Evolutionary conservation across 2,888 invertebrate genomes (phyloP).

Genomic region (Drosophila mimica): DNA sequence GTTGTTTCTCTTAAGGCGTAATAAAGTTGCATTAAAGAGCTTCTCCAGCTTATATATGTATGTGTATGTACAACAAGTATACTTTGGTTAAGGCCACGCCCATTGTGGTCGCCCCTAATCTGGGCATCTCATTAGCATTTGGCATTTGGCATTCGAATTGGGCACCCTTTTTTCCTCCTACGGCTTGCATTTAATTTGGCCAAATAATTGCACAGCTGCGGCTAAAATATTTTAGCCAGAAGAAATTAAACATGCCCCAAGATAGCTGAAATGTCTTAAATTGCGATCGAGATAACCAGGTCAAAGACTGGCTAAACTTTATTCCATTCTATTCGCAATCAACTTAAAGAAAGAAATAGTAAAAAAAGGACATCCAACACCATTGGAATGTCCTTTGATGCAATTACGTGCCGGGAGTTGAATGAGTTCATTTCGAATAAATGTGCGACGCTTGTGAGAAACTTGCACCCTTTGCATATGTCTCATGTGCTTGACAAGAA

Average conservation of each 20-base stretch:
- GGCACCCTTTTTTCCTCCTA: slow-evolving; percentile 2
- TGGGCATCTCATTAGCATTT: slow-evolving; percentile 40
- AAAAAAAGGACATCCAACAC: not conserved
- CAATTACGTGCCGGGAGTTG: not conserved
- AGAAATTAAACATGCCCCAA: slow-evolving; percentile 1
- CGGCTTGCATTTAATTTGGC: slow-evolving; percentile 23
- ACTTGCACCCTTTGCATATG: not conserved
- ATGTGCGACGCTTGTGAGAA: not conserved
- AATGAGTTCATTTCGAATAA: not conserved
- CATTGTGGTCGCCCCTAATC: slow-evolving; percentile 40
- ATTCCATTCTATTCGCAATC: too few relatives aligned
- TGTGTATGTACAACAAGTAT: not conserved
- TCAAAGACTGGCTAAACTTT: not conserved
- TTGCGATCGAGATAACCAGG: not conserved
- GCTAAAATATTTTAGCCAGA: not conserved
- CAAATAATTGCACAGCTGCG: slow-evolving; percentile 20
- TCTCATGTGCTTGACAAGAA: slow-evolving; percentile 1
- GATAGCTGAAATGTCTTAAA: slow-evolving; percentile 13
- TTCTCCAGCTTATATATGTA: slow-evolving; percentile 14
- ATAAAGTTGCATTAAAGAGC: slow-evolving; percentile 27
- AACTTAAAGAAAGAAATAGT: not conserved
- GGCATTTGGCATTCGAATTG: slow-evolving; percentile 27
- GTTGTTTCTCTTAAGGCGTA: slow-evolving; percentile 11
- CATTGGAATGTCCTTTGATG: not conserved
- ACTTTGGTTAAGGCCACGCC: not conserved